phyloP scores from a whole-genome alignment of 2,888 invertebrate genomes.

The Odontocolon sp. region DNA sequence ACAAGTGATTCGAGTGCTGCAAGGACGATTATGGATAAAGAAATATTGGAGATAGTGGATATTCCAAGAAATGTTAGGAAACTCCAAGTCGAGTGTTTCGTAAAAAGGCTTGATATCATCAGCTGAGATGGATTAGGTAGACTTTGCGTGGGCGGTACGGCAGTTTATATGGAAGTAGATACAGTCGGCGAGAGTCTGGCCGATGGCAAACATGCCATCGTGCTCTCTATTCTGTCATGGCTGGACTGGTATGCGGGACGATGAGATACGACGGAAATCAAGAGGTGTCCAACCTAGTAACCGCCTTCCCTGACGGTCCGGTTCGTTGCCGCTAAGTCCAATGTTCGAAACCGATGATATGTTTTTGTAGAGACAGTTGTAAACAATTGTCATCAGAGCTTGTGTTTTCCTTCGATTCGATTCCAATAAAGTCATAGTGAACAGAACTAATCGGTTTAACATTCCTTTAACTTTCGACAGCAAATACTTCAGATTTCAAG shows the following conservation, averaged over 20 bases:
- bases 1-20: no score
- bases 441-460: no score
- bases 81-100: no score
- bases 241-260: conserved; percentile 76
- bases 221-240: conserved; percentile 77
- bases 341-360: no score
- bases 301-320: conserved; percentile 69
- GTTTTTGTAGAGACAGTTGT: conserved; percentile 63
- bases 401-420: background rate
- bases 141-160: conserved; percentile 33
- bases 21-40: no score
- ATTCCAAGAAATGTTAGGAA: no score
- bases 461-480: no score
- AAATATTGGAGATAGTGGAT: no score
- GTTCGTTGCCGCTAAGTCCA: conserved; percentile 47
- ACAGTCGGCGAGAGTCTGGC: conserved; percentile 36
- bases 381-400: conserved; percentile 68
- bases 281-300: conserved; percentile 78
- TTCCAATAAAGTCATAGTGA: no score
- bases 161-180: conserved; percentile 38
- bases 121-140: conserved; percentile 29
- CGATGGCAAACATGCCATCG: conserved; percentile 38
- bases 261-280: conserved; percentile 69
- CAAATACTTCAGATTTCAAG: no score
- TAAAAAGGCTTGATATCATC: conserved; percentile 12